Evolutionary conservation across 2,113 vertebrate genomes (phyloP), one percentile per base, ranked within the genome.

Genomic region (Holacanthus passer): DNA sequence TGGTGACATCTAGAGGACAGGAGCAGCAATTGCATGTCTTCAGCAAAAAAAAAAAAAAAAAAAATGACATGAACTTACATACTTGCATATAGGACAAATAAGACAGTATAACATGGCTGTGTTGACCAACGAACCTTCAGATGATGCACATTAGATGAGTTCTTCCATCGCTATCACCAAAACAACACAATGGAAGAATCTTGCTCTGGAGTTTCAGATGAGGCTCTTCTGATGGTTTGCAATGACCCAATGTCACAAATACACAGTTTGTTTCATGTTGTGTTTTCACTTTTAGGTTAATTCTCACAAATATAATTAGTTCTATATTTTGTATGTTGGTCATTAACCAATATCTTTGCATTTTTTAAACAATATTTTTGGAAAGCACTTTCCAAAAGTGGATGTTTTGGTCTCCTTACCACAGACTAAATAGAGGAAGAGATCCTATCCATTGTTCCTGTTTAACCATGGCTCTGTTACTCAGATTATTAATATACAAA

Each of bases 1-100:
- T 65, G 41, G 59, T 73, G 79, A 1, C 87, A 88, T 8, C 86
- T 80, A 39, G 74, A 50, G 81, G 85, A 7, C 31, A 60, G 8
- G 6, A 52, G 43, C 37, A 62, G 27, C 11, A 73, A 48, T 31
- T 0, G 13, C 11, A 14, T 62, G 3, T 45, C 14, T 9, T 10
- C 8, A 14, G 43, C 27, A 17, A 11, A 19, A 35, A 17, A 43
- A 55, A 17, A 11, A 19, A 35, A 17, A 43, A 17, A 11, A 19
- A 35, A 17, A 43, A 55, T 24, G 1, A 24, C 16, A n/a, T 5
- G 2, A 14, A 16, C n/a, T 1, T 13, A 35, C n/a, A n/a, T n/a
- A n/a, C n/a, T n/a, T n/a, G n/a, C n/a, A n/a, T n/a, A n/a, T n/a
- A n/a, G n/a, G n/a, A n/a, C n/a, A n/a, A n/a, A n/a, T n/a, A n/a